These are phyloP conservation scores for Thymallus thymallus DNA, from an alignment of 2,113 vertebrate genomes.

Conservation along the genomic window DNA sequence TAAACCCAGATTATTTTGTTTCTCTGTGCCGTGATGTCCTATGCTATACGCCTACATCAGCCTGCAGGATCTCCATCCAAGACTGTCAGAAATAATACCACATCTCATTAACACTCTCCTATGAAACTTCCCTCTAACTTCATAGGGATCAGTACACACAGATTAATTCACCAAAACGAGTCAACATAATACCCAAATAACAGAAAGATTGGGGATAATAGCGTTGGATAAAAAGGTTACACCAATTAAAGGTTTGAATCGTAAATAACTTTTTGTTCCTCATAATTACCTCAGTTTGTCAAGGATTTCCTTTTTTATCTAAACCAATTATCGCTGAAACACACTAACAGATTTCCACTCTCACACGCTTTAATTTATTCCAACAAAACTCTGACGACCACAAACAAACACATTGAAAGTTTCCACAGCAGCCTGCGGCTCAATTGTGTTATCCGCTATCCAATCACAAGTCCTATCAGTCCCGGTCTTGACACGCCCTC, in stretches of 20 bases:
- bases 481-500: not conserved
- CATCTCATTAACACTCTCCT: not conserved
- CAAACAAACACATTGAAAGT: conserved; percentile 45
- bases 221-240: conserved; percentile 41
- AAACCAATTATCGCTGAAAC: conserved; percentile 42
- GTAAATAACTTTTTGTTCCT: conserved; percentile 26
- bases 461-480: conserved; percentile 49
- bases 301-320: conserved; percentile 43
- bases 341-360: conserved; percentile 36
- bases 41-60: not conserved
- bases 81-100: not conserved
- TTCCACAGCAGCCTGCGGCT: conserved; percentile 21
- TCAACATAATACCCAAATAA: conserved; percentile 26
- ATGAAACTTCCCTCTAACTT: not conserved
- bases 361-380: conserved; percentile 26
- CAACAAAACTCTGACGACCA: conserved; percentile 24
- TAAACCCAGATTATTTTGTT: not conserved
- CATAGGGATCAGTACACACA: not conserved
- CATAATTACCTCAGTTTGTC: conserved; percentile 49
- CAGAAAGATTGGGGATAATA: conserved; percentile 39
- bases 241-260: conserved; percentile 47
- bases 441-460: conserved; percentile 27
- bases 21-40: not conserved
- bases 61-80: not conserved
- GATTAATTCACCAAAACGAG: not conserved